These are phyloP conservation scores for Carterocephalus palaemon DNA, from an alignment of 2,888 invertebrate genomes.

Conservation along the genomic window DNA sequence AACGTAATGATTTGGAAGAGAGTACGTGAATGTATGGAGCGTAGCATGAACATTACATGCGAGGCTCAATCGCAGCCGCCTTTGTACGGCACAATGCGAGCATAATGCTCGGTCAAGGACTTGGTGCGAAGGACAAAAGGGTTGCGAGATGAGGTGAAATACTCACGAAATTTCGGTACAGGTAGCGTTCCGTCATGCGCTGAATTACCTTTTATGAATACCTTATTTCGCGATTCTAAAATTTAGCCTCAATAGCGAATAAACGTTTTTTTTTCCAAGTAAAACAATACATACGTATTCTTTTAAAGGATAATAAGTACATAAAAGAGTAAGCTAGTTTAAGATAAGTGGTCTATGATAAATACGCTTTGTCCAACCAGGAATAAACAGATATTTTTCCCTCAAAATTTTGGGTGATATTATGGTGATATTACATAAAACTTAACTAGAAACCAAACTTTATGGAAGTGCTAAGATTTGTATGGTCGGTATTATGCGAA, in stretches of 20 bases:
- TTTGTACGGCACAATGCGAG: constrained; percentile 61
- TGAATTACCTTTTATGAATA: constrained; percentile 8
- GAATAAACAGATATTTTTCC: too few species aligned
- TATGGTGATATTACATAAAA: constrained; percentile 2
- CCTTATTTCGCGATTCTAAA: neutral
- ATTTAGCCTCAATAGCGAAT: too few species aligned
- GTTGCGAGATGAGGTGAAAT: constrained; percentile 41
- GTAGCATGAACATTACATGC: constrained; percentile 74
- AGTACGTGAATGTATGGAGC: constrained; percentile 71
- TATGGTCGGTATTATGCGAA: constrained; percentile 26
- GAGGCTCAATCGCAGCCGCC: constrained; percentile 66
- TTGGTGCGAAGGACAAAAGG: constrained; percentile 66
- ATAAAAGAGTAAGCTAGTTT: too few species aligned
- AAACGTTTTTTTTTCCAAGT: too few species aligned
- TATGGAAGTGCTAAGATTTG: constrained; percentile 8
- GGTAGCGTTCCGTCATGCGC: constrained; percentile 1
- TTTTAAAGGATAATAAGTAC: neutral
- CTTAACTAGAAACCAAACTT: neutral
- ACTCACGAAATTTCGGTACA: constrained; percentile 17
- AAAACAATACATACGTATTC: neutral
- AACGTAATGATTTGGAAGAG: constrained; percentile 77
- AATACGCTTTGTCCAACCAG: too few species aligned
- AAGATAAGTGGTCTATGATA: too few species aligned
- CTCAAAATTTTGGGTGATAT: too few species aligned
- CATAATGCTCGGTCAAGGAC: constrained; percentile 70